Evolutionary conservation across 1,140 invertebrate species (phyloP).

Genomic region (Parasteatoda tepidariorum): DNA sequence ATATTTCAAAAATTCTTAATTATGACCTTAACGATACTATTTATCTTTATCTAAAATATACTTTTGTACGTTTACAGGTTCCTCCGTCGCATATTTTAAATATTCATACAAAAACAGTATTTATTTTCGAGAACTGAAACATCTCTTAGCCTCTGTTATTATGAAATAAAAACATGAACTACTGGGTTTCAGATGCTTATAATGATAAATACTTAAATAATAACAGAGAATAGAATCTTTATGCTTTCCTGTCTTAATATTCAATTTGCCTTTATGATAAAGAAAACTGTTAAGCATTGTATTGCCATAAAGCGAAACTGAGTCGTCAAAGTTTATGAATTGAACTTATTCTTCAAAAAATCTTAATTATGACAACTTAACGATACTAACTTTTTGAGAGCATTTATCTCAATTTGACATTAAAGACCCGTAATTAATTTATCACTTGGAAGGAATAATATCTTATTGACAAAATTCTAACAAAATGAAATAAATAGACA

Average conservation of each 20-base stretch:
- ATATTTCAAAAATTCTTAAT: constrained; percentile 2
- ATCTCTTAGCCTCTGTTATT: too few species aligned
- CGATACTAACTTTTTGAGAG: constrained; percentile 1
- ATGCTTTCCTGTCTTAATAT: not conserved
- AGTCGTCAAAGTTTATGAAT: not conserved
- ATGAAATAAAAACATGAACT: too few species aligned
- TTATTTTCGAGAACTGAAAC: too few species aligned
- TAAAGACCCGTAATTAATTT: constrained; percentile 51
- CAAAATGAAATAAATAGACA: not conserved
- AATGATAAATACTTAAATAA: too few species aligned
- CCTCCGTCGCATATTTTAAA: too few species aligned
- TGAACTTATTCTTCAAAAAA: not conserved
- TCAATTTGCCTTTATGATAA: not conserved
- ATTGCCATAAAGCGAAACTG: not conserved
- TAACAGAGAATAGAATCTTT: too few species aligned
- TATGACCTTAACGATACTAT: constrained; percentile 9
- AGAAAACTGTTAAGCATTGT: not conserved
- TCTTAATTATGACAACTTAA: constrained; percentile 23
- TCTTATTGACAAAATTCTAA: constrained; percentile 10
- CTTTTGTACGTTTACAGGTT: too few species aligned
- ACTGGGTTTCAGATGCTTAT: too few species aligned
- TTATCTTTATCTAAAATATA: too few species aligned
- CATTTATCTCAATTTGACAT: constrained; percentile 30
- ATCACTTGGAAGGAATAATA: constrained; percentile 3
- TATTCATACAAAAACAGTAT: too few species aligned